phyloP scores from a whole-genome alignment of 1,140 invertebrate species.

The Drosophila lacertosa region DNA sequence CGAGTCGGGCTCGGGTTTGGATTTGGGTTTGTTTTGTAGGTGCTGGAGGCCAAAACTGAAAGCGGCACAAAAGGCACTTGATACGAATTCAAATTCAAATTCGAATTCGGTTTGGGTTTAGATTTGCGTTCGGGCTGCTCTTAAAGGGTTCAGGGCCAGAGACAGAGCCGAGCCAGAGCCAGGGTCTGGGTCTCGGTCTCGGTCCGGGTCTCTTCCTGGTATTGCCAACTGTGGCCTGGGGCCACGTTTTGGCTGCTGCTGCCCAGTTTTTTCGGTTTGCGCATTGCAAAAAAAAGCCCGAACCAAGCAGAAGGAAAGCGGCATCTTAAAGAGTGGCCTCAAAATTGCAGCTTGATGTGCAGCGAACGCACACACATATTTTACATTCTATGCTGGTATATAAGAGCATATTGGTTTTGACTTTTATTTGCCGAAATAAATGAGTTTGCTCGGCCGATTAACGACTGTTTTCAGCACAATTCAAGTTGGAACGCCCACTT shows the following conservation, averaged over 20 bases:
- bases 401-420: no score
- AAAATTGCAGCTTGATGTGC: slow-evolving; percentile 35
- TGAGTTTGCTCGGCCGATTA: no score
- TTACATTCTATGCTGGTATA: no score
- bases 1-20: neutral
- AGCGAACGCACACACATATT: slow-evolving; percentile 9
- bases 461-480: no score
- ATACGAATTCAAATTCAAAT: slow-evolving; percentile 40
- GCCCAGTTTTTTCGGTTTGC: slow-evolving; percentile 25
- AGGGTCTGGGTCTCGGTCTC: neutral
- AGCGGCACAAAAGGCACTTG: slow-evolving; percentile 51
- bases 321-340: slow-evolving; percentile 12
- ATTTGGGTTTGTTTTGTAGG: slow-evolving; percentile 21
- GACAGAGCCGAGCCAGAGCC: neutral
- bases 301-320: slow-evolving; percentile 6
- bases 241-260: slow-evolving; percentile 29
- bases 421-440: no score
- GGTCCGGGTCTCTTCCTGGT: slow-evolving; percentile 10
- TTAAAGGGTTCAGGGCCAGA: slow-evolving; percentile 1
- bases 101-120: slow-evolving; percentile 3
- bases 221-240: slow-evolving; percentile 9
- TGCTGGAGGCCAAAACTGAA: slow-evolving; percentile 53
- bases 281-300: slow-evolving; percentile 10
- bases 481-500: no score
- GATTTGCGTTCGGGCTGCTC: neutral